phyloP scores from a whole-genome alignment of 92 coral and sea anemone genomes.

The Porites divaricata region DNA sequence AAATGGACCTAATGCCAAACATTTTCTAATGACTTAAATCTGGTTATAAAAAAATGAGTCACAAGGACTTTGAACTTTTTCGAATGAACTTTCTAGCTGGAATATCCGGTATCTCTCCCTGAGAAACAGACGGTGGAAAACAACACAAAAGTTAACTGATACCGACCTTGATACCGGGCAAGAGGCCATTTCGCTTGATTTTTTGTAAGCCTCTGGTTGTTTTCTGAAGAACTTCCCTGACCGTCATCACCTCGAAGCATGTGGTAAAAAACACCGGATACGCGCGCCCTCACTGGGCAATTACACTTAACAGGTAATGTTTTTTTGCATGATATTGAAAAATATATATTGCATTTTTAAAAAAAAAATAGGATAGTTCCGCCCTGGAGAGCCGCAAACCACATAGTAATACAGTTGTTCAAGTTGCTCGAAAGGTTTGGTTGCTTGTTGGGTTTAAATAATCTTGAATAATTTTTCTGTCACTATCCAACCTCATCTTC shows the following conservation, averaged over 20 bases:
- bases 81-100: not conserved
- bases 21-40: not conserved
- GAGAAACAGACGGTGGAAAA: not conserved
- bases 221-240: too few species aligned
- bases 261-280: not conserved
- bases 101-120: too few species aligned
- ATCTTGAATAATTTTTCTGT: not conserved
- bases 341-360: not conserved
- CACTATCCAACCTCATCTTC: not conserved
- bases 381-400: not conserved
- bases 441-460: too few species aligned
- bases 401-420: not conserved
- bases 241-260: slow-evolving; percentile 1
- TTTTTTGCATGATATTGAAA: not conserved
- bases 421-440: too few species aligned
- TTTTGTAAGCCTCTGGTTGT: too few species aligned
- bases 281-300: not conserved
- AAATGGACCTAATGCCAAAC: not conserved
- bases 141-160: not conserved
- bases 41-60: not conserved
- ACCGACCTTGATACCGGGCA: too few species aligned
- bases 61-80: not conserved
- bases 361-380: not conserved
- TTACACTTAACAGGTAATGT: not conserved
- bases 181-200: not conserved